phyloP scores from a whole-genome alignment of 2,113 vertebrate genomes.

The Rhizomys pruinosus region DNA sequence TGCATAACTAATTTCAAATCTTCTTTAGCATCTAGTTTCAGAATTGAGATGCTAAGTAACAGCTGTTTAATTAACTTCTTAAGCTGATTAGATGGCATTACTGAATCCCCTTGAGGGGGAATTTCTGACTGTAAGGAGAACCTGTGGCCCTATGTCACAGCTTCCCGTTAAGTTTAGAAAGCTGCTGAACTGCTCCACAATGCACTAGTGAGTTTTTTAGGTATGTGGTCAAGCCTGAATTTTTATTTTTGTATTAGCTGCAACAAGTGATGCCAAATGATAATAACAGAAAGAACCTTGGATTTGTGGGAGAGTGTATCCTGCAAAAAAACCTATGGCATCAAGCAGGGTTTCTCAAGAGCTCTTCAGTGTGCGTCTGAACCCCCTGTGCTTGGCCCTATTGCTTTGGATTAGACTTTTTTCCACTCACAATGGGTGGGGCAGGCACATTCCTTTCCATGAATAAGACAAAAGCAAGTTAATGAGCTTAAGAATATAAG shows the following conservation, averaged over 20 bases:
- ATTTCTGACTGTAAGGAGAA: slow-evolving; percentile 80
- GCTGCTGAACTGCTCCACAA: slow-evolving; percentile 71
- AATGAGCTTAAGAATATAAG: slow-evolving; percentile 60
- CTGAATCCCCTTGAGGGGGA: slow-evolving; percentile 83
- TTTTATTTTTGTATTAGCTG: neutral
- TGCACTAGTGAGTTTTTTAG: slow-evolving; percentile 60
- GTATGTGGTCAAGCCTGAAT: slow-evolving; percentile 66
- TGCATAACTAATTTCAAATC: slow-evolving; percentile 85
- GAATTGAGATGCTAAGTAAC: slow-evolving; percentile 87
- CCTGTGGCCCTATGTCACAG: slow-evolving; percentile 70
- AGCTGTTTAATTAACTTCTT: slow-evolving; percentile 90
- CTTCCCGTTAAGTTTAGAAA: slow-evolving; percentile 80
- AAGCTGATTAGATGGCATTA: slow-evolving; percentile 88
- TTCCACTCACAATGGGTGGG: slow-evolving; percentile 29
- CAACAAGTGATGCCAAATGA: neutral
- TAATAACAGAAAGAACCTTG: neutral
- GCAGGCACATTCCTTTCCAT: neutral
- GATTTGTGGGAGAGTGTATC: neutral
- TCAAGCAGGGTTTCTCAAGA: neutral
- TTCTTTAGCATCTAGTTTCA: slow-evolving; percentile 84
- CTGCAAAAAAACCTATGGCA: neutral
- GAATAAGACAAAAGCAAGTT: slow-evolving; percentile 54
- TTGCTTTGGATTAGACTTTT: neutral
- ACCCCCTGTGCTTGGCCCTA: rapidly evolving
- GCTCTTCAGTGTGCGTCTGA: rapidly evolving